Evolutionary conservation across 2,797 vertebrate genomes (phyloP).

Genomic region (Botia almorhae): DNA sequence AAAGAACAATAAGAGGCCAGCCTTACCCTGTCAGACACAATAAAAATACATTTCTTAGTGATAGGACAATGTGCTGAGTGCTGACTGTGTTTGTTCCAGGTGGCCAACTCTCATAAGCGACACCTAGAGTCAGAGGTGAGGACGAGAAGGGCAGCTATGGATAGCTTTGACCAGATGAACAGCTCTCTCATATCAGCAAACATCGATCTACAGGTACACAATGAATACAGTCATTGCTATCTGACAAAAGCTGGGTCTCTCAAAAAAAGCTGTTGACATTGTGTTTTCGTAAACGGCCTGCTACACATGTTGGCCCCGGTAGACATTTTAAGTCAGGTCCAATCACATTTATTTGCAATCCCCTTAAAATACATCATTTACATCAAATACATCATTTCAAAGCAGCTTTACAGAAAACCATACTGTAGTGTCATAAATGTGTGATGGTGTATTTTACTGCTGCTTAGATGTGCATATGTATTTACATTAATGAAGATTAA

Average conservation of each 20-base stretch:
- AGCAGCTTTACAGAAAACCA: too few species aligned
- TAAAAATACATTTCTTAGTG: neutral
- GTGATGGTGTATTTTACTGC: too few species aligned
- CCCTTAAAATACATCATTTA: too few species aligned
- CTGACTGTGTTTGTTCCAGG: conserved; percentile 69
- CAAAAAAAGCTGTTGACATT: neutral
- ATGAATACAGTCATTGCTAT: neutral
- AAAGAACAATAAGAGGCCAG: neutral
- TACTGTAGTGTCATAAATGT: too few species aligned
- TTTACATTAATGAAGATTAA: too few species aligned
- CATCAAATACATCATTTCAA: too few species aligned
- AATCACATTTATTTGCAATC: too few species aligned
- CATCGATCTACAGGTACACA: conserved; percentile 87
- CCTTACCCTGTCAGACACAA: neutral
- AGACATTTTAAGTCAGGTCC: too few species aligned
- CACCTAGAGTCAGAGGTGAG: conserved; percentile 88
- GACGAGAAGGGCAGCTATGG: conserved; percentile 86
- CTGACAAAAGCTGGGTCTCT: neutral
- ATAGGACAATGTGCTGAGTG: neutral
- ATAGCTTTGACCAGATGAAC: conserved; percentile 91
- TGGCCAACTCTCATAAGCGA: conserved; percentile 82
- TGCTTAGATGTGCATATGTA: too few species aligned
- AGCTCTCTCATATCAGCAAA: conserved; percentile 87
- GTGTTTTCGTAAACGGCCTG: neutral
- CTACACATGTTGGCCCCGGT: neutral